Base-by-base conservation (phyloP, 2,113 vertebrate species). In the Eulemur rufifrons region DNA sequence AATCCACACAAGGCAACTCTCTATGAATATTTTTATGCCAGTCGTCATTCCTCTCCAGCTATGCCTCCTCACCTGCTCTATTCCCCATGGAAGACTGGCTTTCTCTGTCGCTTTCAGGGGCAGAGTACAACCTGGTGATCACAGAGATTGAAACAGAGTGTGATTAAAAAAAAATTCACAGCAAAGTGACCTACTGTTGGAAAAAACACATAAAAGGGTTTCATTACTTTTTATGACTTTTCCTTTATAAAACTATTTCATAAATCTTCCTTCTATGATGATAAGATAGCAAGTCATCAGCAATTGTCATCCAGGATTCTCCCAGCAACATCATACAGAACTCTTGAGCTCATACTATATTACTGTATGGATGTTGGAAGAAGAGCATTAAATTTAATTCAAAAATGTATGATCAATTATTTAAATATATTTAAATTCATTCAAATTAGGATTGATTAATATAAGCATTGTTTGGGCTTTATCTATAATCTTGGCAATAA, bases 381-480 rank as follows among this genome's bases (percentile, higher is more conserved):
- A 56, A 78, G 92, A 97, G 1, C 74, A 97, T 59, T 97, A 86
- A 76, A 91, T 97, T 92, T 97, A 61, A 83, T 96, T 97, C 39
- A 85, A 98, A 69, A 97, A 95, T 81, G 61, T 52, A 76, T 88
- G 34, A 94, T 73, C 1, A 54, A 84, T 95, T 95, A 54, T 89
- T 93, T 97, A 98, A 98, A 97, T 94, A 96, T 68, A 97, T 96
- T 98, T 96, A 97, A 97, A 97, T 92, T 96, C 74, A 37, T 88
- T 98, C 87, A 86, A 98, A 97, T 94, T 82, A 94, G 39, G 91
- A 98, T 97, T 98, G 73, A 97, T 98, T 98, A 97, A 98, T 95
- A 96, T 81, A 96, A 71, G 61, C 52, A 97, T 92, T 98, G 90
- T 97, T 98, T 95, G 85, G 56, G 76, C 94, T 96, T 85, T 92